These are phyloP conservation scores for Brachionus asplanchnoidis DNA, from an alignment of 1,140 invertebrate species.

Conservation along the genomic window DNA sequence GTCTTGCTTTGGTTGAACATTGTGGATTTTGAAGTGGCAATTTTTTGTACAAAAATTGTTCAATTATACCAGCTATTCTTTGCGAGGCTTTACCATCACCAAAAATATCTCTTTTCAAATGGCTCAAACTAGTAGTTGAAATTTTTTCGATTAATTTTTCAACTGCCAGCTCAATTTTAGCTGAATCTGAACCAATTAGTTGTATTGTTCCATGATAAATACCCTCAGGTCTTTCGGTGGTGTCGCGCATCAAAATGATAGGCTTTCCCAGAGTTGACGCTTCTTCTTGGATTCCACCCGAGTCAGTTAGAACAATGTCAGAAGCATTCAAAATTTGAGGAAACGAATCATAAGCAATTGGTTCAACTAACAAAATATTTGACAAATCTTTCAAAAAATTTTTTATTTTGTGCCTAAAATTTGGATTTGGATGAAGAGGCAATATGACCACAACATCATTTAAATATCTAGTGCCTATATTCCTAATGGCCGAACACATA, in stretches of 20 bases:
- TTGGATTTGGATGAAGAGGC: slow-evolving; percentile 12
- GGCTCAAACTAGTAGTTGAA: background rate
- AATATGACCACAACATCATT: background rate
- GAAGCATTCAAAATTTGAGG: background rate
- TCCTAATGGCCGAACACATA: background rate
- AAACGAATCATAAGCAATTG: background rate
- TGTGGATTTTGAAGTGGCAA: background rate
- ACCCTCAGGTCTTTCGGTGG: background rate
- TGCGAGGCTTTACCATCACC: background rate
- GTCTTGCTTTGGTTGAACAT: background rate
- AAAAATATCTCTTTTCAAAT: background rate
- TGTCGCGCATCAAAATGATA: background rate
- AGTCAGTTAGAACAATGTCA: background rate
- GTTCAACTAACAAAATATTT: background rate
- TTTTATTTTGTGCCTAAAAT: background rate
- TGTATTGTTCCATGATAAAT: background rate
- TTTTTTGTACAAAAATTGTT: background rate
- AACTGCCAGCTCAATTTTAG: background rate
- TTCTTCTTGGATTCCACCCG: background rate
- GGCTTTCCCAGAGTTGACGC: background rate
- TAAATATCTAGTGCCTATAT: background rate
- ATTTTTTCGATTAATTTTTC: background rate
- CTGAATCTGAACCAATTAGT: background rate
- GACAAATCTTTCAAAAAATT: background rate
- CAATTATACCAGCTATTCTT: background rate